Evolutionary conservation across 2,113 vertebrate genomes (phyloP).

Genomic region (Corythoichthys intestinalis): DNA sequence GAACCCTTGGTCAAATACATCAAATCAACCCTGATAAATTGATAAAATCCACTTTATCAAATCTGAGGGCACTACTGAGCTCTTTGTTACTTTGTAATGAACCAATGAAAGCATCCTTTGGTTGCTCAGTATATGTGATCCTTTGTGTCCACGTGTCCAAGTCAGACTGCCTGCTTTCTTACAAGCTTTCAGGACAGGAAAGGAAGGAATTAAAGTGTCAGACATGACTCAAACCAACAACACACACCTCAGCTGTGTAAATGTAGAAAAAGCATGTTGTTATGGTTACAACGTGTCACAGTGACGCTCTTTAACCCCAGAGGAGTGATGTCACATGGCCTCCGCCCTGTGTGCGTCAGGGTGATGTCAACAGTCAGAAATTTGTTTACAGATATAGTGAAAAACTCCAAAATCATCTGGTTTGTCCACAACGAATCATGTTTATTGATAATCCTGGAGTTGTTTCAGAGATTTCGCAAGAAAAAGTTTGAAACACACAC

Average conservation of each 20-base stretch:
- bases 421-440: background rate
- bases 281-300: conserved; percentile 32
- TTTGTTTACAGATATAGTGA: conserved; percentile 15
- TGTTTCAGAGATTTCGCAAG: too few species aligned
- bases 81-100: background rate
- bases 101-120: background rate
- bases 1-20: background rate
- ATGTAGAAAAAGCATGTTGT: conserved; percentile 15
- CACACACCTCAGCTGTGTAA: conserved; percentile 24
- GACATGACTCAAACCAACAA: conserved; percentile 49
- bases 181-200: conserved; percentile 32
- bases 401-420: background rate
- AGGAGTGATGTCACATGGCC: conserved; percentile 54
- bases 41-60: too few species aligned
- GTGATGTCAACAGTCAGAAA: conserved; percentile 16
- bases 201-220: conserved; percentile 42
- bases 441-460: background rate
- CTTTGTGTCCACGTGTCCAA: conserved; percentile 3
- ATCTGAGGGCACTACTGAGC: background rate
- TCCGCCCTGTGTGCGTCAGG: conserved; percentile 46
- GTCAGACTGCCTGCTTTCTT: conserved; percentile 11
- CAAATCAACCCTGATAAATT: background rate
- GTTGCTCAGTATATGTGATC: background rate
- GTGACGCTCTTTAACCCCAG: conserved; percentile 43
- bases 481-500: too few species aligned